Percentiles rank a stretch among this genome's conserved stretches.
These are phyloP conservation scores for Teleogryllus occipitalis DNA, from an alignment of 1,140 invertebrate species.

Conservation along the genomic window DNA sequence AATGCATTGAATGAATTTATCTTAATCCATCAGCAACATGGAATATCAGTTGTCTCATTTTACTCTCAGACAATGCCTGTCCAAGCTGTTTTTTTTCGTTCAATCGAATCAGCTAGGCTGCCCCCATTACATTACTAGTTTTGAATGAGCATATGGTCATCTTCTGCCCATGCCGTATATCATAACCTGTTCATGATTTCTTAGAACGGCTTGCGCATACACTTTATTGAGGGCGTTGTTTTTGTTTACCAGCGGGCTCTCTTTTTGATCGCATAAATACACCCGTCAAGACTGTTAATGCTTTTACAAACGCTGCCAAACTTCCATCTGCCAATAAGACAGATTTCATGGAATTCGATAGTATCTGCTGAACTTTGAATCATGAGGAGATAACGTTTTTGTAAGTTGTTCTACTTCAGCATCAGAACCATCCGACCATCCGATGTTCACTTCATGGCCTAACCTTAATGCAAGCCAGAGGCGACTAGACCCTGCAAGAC, in stretches of 20 bases:
- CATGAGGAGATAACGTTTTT: constrained; percentile 56
- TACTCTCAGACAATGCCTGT: constrained; percentile 44
- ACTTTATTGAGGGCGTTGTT: constrained; percentile 82
- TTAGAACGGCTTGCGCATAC: constrained; percentile 83
- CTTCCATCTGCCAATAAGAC: constrained; percentile 71
- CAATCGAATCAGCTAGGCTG: constrained; percentile 58
- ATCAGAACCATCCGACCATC: constrained; percentile 48
- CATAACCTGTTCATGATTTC: constrained; percentile 81
- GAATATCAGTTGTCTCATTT: constrained; percentile 57
- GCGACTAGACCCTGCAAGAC: constrained; percentile 30
- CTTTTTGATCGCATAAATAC: constrained; percentile 84
- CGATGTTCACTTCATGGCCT: not conserved
- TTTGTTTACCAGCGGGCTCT: constrained; percentile 75
- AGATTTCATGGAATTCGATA: constrained; percentile 76
- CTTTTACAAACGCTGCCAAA: constrained; percentile 86
- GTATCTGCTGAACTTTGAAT: constrained; percentile 80
- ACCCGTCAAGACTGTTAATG: constrained; percentile 82
- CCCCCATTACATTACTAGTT: constrained; percentile 91
- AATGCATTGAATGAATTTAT: constrained; percentile 80
- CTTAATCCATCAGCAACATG: constrained; percentile 61
- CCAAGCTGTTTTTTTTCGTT: constrained; percentile 36
- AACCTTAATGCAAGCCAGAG: constrained; percentile 2
- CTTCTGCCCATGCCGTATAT: constrained; percentile 89
- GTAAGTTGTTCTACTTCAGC: constrained; percentile 52
- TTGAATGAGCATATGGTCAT: constrained; percentile 88